Conservation (phyloP, 2,888 invertebrate species). For the Liposcelis brunnea region DNA sequence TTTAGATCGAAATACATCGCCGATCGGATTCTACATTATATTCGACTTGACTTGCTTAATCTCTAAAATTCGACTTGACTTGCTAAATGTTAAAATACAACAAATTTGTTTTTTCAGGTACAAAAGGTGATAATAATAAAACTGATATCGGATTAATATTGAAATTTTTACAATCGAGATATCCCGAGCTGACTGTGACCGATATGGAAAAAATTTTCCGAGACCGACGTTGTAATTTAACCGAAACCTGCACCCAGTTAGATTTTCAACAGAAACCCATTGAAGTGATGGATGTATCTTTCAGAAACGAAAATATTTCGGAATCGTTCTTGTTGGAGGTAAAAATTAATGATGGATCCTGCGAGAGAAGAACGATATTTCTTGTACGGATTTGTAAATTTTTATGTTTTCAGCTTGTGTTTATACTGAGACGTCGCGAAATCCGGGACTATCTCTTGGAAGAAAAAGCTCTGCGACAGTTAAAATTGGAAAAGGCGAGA, state of each 20-base stretch:
- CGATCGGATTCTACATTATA: too few relatives aligned
- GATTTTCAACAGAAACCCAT: background rate
- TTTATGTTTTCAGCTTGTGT: constrained; percentile 12
- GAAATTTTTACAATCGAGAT: background rate
- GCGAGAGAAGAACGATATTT: background rate
- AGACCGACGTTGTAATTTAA: background rate
- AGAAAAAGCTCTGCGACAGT: constrained; percentile 19
- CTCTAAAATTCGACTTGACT: too few relatives aligned
- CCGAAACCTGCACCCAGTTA: background rate
- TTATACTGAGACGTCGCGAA: constrained; percentile 22
- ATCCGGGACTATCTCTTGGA: constrained; percentile 24
- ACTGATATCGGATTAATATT: background rate
- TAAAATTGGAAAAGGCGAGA: constrained; percentile 25
- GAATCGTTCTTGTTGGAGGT: background rate
- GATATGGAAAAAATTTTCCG: background rate
- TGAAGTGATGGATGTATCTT: background rate
- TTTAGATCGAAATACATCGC: too few relatives aligned
- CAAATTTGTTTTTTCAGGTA: background rate
- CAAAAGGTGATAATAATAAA: background rate
- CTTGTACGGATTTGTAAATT: background rate
- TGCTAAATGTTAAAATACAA: too few relatives aligned
- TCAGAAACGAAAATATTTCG: background rate
- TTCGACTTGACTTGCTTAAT: too few relatives aligned
- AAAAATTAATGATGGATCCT: background rate
- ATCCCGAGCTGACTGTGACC: background rate